Percentiles rank a stretch among this genome's conserved stretches.
Conservation (phyloP, 2,888 invertebrate species). For the Hipparchia sbordonii region DNA sequence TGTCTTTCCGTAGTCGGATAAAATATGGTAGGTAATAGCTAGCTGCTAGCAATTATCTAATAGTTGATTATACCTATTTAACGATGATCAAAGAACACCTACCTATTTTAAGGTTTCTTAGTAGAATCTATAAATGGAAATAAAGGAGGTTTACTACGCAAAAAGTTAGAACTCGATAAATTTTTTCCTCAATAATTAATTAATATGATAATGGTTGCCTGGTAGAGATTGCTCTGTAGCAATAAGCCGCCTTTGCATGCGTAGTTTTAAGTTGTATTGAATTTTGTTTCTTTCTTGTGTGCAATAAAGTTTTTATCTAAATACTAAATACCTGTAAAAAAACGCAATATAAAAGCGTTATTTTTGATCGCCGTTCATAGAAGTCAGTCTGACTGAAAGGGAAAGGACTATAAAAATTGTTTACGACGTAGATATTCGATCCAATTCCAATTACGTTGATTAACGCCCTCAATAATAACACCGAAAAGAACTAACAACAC, state of each 20-base stretch:
- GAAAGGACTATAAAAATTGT: slow-evolving; percentile 25
- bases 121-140: not conserved
- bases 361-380: slow-evolving; percentile 18
- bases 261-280: too few species aligned
- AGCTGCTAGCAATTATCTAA: too few species aligned
- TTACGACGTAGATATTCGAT: slow-evolving; percentile 18
- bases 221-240: too few species aligned
- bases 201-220: too few species aligned
- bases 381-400: slow-evolving; percentile 26
- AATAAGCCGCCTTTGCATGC: too few species aligned
- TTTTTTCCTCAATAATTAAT: slow-evolving; percentile 3
- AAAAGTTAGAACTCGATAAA: not conserved
- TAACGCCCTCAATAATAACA: slow-evolving; percentile 20
- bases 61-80: too few species aligned
- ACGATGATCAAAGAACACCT: too few species aligned
- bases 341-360: not conserved
- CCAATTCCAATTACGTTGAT: slow-evolving; percentile 30
- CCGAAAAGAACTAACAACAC: slow-evolving; percentile 27
- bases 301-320: too few species aligned
- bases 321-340: not conserved
- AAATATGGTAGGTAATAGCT: too few species aligned
- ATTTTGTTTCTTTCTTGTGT: too few species aligned
- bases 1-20: not conserved
- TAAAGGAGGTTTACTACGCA: not conserved
- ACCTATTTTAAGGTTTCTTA: not conserved